Evolutionary conservation across 1,140 invertebrate genomes (phyloP).

Genomic region (Cotesia typhae): DNA sequence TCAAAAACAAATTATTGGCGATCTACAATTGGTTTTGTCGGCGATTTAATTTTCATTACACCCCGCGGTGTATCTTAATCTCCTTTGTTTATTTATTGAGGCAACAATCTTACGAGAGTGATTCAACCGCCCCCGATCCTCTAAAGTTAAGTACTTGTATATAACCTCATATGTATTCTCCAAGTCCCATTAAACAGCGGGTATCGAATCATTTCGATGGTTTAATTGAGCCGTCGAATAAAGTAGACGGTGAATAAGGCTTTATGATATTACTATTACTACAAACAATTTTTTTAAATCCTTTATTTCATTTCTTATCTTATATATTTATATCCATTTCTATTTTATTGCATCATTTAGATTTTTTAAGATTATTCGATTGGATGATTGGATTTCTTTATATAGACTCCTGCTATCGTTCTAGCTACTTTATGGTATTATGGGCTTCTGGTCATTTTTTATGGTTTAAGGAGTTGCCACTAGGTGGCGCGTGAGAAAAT

Average conservation of each 20-base stretch:
- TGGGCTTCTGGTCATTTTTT: too few species aligned
- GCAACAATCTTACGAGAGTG: constrained; percentile 20
- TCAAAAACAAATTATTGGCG: neutral
- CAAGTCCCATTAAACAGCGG: constrained; percentile 56
- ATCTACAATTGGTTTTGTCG: neutral
- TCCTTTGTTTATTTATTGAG: constrained; percentile 20
- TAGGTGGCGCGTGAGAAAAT: too few species aligned
- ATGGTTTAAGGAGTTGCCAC: too few species aligned
- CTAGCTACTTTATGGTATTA: too few species aligned
- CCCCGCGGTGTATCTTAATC: constrained; percentile 25
- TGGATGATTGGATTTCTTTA: too few species aligned
- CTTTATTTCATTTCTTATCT: neutral
- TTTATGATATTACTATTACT: neutral
- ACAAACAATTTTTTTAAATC: neutral
- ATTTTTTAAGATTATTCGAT: too few species aligned
- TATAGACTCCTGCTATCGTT: too few species aligned
- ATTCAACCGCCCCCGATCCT: constrained; percentile 28
- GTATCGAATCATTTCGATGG: constrained; percentile 50
- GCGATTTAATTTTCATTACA: constrained; percentile 14
- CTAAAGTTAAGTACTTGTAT: constrained; percentile 19
- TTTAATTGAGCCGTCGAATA: constrained; percentile 55
- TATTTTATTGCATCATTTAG: too few species aligned
- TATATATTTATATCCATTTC: too few species aligned
- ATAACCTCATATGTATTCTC: constrained; percentile 19
- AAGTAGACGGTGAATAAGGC: constrained; percentile 7